Percentiles rank a stretch among this genome's conserved stretches.
These are phyloP conservation scores for Eristalis pertinax DNA, from an alignment of 2,888 invertebrate genomes.

Conservation along the genomic window DNA sequence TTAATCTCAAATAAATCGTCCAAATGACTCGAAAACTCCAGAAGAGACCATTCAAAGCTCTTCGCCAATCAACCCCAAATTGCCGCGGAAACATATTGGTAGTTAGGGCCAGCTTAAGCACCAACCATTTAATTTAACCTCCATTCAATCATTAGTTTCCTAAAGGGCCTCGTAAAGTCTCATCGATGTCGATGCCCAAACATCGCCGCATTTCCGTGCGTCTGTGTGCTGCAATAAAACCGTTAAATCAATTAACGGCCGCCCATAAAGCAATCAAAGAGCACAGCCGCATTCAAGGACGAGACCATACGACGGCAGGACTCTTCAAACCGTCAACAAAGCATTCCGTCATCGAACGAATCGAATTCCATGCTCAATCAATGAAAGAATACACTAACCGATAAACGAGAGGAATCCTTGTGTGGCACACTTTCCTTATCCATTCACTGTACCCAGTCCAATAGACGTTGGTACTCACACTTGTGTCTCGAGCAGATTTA, in stretches of 20 bases:
- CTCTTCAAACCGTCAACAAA: conserved; percentile 44
- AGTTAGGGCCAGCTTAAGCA: not conserved
- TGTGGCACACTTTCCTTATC: conserved; percentile 19
- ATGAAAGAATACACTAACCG: not conserved
- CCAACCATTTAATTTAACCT: not conserved
- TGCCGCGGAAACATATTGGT: not conserved
- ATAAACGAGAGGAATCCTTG: not conserved
- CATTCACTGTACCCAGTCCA: not conserved
- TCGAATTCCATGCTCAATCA: conserved; percentile 46
- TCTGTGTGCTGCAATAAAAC: not conserved
- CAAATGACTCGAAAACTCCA: not conserved
- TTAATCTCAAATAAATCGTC: not conserved
- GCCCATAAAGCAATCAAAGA: not conserved
- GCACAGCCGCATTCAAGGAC: not conserved
- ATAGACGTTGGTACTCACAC: not conserved
- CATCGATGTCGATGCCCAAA: no score
- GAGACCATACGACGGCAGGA: conserved; percentile 17
- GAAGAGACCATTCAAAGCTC: not conserved
- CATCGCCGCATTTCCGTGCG: not conserved
- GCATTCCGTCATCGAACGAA: conserved; percentile 58
- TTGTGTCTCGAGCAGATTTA: not conserved
- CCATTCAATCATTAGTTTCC: not conserved
- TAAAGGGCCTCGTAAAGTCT: not conserved
- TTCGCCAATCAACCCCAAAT: not conserved
- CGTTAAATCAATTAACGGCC: not conserved